phyloP scores from a whole-genome alignment of 2,113 vertebrate species.

The Zonotrichia leucophrys region DNA sequence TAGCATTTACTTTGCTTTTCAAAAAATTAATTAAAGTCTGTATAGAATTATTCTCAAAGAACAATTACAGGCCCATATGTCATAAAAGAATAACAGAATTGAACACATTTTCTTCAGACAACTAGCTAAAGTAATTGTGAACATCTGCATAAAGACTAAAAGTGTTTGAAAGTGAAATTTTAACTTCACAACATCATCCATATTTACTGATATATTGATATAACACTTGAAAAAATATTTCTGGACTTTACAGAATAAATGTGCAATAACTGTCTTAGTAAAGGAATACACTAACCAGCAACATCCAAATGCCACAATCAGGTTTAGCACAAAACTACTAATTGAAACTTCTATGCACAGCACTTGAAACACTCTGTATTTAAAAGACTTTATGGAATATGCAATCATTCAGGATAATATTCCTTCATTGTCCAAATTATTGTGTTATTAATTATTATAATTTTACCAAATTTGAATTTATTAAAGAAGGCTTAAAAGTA shows the following conservation, averaged over 20 bases:
- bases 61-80: not conserved
- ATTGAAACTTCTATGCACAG: slow-evolving; percentile 12
- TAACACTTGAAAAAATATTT: not conserved
- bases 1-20: not conserved
- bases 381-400: not conserved
- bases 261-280: not conserved
- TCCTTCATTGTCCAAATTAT: not conserved
- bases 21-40: not conserved
- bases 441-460: not conserved
- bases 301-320: slow-evolving; percentile 20
- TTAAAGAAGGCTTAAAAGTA: not conserved
- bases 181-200: not conserved
- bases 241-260: not conserved
- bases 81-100: not conserved
- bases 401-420: not conserved
- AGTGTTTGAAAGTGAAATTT: not conserved
- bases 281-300: not conserved
- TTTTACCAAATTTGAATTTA: not conserved
- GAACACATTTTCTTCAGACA: not conserved
- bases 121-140: not conserved
- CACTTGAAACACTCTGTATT: not conserved
- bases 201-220: not conserved
- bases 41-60: not conserved
- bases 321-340: slow-evolving; percentile 29
- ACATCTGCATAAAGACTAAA: not conserved